phyloP scores from a whole-genome alignment of 2,113 vertebrate species.

The Trematomus loennbergii region DNA sequence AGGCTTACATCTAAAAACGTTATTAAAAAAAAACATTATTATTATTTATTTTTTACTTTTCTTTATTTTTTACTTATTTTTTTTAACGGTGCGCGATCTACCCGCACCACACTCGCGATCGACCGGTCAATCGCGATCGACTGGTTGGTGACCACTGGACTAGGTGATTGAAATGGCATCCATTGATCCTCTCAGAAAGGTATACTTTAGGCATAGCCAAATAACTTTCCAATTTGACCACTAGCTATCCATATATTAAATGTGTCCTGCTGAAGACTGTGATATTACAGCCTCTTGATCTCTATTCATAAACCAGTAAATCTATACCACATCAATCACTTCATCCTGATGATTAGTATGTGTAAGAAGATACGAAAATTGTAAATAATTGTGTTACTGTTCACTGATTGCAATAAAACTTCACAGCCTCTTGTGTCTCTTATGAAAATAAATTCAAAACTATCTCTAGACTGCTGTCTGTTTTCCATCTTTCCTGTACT shows the following conservation, averaged over 20 bases:
- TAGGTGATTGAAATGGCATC: too few relatives aligned
- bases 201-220: too few relatives aligned
- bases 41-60: too few relatives aligned
- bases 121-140: too few relatives aligned
- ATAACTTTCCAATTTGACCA: background rate
- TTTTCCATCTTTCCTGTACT: constrained; percentile 20
- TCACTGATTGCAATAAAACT: constrained; percentile 19
- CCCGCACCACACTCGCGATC: too few relatives aligned
- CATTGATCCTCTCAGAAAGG: too few relatives aligned
- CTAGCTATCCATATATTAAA: background rate
- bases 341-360: background rate
- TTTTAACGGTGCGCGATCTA: too few relatives aligned
- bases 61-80: too few relatives aligned
- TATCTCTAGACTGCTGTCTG: constrained; percentile 27
- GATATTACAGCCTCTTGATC: background rate
- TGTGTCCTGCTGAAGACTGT: background rate
- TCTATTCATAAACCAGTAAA: background rate
- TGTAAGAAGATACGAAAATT: background rate
- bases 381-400: background rate
- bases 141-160: too few relatives aligned
- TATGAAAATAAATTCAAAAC: constrained; percentile 45
- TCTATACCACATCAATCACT: background rate
- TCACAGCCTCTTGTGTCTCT: constrained; percentile 12
- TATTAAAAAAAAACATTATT: too few relatives aligned
- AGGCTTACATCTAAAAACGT: too few relatives aligned